Evolutionary conservation across 2,113 vertebrate species (phyloP).

Genomic region (Pontoporia blainvillei): DNA sequence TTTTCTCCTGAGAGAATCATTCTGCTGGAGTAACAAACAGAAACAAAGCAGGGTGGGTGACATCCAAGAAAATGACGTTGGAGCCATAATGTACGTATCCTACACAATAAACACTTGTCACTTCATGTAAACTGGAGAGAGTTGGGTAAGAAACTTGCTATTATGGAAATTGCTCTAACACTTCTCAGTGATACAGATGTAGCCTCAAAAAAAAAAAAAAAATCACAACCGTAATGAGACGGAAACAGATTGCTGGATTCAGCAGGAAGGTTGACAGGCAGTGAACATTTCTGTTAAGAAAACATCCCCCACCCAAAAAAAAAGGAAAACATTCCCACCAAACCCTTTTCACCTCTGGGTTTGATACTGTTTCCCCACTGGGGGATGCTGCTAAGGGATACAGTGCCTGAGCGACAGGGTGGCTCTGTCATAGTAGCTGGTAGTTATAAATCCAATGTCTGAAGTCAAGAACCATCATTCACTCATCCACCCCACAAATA

Average conservation of each 20-base stretch:
- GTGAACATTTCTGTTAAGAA: slow-evolving; percentile 67
- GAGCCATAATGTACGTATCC: slow-evolving; percentile 32
- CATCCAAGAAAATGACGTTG: slow-evolving; percentile 62
- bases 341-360: slow-evolving; percentile 52
- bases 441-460: not conserved
- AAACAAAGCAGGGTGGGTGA: slow-evolving; percentile 56
- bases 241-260: slow-evolving; percentile 75
- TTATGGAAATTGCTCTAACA: slow-evolving; percentile 69
- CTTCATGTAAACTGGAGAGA: slow-evolving; percentile 62
- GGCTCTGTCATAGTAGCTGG: not conserved
- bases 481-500: not conserved
- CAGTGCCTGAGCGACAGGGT: not conserved
- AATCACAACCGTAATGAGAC: slow-evolving; percentile 68
- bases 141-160: slow-evolving; percentile 62
- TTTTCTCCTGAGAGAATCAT: slow-evolving; percentile 60
- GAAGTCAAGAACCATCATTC: not conserved
- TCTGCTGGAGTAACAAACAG: slow-evolving; percentile 53
- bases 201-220: slow-evolving; percentile 72
- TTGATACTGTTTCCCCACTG: slow-evolving; percentile 47
- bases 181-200: slow-evolving; percentile 74
- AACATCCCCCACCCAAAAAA: not conserved
- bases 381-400: slow-evolving; percentile 24
- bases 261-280: slow-evolving; percentile 48
- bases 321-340: slow-evolving; percentile 55
- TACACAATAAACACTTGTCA: slow-evolving; percentile 64